Evolutionary conservation across 2,797 vertebrate species (phyloP).

Genomic region (Semotilus atromaculatus): DNA sequence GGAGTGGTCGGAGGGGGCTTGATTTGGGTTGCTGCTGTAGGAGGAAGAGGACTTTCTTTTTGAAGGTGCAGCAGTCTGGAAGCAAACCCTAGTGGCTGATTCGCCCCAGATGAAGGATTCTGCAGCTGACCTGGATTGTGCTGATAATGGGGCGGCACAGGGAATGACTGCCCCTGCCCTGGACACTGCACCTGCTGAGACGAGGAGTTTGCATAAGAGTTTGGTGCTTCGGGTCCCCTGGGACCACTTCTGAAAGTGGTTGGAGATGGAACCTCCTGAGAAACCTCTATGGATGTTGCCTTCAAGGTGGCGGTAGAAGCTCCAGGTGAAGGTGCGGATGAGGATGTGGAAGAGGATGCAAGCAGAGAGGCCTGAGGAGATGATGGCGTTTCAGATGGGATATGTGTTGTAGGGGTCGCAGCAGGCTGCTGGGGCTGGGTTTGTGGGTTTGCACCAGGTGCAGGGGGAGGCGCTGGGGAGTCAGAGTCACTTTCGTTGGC

Average conservation of each 20-base stretch:
- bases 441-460: slow-evolving; percentile 66
- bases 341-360: slow-evolving; percentile 30
- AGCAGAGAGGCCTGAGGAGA: slow-evolving; percentile 60
- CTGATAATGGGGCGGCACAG: slow-evolving; percentile 80
- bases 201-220: slow-evolving; percentile 72
- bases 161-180: slow-evolving; percentile 64
- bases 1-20: slow-evolving; percentile 97
- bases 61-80: slow-evolving; percentile 66
- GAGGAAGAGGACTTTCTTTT: slow-evolving; percentile 69
- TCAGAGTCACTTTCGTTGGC: slow-evolving; percentile 99
- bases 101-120: slow-evolving; percentile 55
- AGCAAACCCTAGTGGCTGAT: slow-evolving; percentile 66
- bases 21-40: slow-evolving; percentile 86
- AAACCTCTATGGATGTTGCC: slow-evolving; percentile 40
- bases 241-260: slow-evolving; percentile 51
- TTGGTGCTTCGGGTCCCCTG: slow-evolving; percentile 64
- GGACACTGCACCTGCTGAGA: slow-evolving; percentile 64
- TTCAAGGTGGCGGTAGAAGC: slow-evolving; percentile 30
- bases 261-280: slow-evolving; percentile 45
- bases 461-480: slow-evolving; percentile 88
- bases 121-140: slow-evolving; percentile 72
- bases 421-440: slow-evolving; percentile 75
- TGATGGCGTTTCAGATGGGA: slow-evolving; percentile 67
- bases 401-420: slow-evolving; percentile 68
- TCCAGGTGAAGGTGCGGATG: slow-evolving; percentile 47